Percentiles rank a stretch among this genome's conserved stretches.
Evolutionary conservation across 2,888 invertebrate genomes (phyloP).

Genomic region (Sarcophaga caerulescens): DNA sequence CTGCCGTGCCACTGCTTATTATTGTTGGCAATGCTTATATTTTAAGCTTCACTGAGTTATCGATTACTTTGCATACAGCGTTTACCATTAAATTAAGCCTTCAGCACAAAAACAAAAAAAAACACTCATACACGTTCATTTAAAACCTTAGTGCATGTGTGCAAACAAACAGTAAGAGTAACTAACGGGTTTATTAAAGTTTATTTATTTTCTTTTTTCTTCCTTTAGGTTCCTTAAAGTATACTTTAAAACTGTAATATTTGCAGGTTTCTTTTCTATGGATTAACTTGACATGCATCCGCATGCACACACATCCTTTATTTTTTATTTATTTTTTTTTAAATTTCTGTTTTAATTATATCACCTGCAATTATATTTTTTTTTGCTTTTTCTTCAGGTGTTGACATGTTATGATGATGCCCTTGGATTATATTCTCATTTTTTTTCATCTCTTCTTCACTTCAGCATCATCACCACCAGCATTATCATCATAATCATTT

Average conservation of each 20-base stretch:
- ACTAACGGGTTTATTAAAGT: neutral
- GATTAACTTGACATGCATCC: neutral
- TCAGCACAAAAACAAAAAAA: neutral
- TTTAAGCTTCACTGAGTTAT: slow-evolving; percentile 58
- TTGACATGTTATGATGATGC: neutral
- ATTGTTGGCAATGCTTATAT: neutral
- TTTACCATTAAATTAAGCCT: slow-evolving; percentile 13
- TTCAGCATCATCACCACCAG: neutral
- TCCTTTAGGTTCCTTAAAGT: slow-evolving; percentile 25
- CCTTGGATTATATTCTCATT: neutral
- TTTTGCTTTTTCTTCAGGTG: neutral
- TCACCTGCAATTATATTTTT: neutral
- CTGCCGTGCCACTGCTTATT: neutral
- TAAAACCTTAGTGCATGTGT: neutral
- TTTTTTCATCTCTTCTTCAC: neutral
- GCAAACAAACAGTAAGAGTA: no score
- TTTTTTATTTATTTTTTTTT: neutral
- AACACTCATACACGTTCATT: neutral
- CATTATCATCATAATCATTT: neutral
- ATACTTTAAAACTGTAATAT: slow-evolving; percentile 11
- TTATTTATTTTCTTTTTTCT: neutral
- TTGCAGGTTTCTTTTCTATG: neutral
- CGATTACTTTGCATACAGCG: slow-evolving; percentile 34
- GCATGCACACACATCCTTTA: neutral
- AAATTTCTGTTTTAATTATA: neutral